These are phyloP conservation scores for Euspilapteryx auroguttella DNA, from an alignment of 2,888 invertebrate species.

Conservation along the genomic window DNA sequence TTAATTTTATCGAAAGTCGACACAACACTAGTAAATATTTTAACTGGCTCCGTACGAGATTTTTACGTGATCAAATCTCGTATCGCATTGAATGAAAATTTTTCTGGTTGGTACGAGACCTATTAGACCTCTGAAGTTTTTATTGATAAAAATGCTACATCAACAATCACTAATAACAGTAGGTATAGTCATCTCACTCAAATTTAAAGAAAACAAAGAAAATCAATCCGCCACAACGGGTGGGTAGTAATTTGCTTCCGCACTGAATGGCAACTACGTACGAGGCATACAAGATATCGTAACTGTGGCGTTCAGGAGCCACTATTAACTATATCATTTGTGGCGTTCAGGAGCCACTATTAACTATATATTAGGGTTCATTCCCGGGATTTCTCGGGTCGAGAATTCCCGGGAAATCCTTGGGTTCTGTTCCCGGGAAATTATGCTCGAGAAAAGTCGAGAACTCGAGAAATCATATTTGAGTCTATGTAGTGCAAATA, in stretches of 20 bases:
- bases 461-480: too few species aligned
- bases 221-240: conserved; percentile 4
- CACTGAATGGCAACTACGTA: conserved; percentile 2
- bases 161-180: conserved; percentile 2
- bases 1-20: conserved; percentile 5
- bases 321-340: too few species aligned
- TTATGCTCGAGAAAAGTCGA: too few species aligned
- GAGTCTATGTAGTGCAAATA: too few species aligned
- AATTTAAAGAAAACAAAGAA: conserved; percentile 4
- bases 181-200: conserved; percentile 3
- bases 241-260: conserved; percentile 5
- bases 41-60: conserved; percentile 3
- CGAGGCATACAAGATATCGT: too few species aligned
- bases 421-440: too few species aligned
- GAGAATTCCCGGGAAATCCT: too few species aligned
- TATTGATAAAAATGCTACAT: conserved; percentile 4
- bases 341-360: too few species aligned
- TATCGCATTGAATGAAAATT: conserved; percentile 3
- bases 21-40: conserved; percentile 5
- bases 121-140: conserved; percentile 4
- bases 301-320: too few species aligned
- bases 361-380: too few species aligned
- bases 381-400: too few species aligned
- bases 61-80: conserved; percentile 4
- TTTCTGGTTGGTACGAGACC: conserved; percentile 4